phyloP scores from a whole-genome alignment of 2,888 invertebrate genomes.

The Clepsis dumicolana region DNA sequence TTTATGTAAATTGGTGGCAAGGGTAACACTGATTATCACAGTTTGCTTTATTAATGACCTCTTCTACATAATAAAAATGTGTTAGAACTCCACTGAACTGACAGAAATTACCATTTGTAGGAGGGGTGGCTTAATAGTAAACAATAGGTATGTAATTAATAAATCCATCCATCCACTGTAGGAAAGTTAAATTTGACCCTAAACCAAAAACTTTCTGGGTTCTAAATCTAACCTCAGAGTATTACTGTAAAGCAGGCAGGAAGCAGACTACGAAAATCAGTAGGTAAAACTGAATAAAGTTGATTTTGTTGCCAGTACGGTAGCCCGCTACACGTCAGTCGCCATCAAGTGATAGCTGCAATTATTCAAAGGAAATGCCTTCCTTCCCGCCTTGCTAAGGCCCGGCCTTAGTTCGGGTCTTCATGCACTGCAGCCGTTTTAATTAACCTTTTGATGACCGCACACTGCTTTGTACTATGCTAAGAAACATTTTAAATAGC shows the following conservation, averaged over 20 bases:
- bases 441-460: neutral
- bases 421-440: neutral
- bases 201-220: neutral
- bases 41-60: no score
- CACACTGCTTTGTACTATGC: neutral
- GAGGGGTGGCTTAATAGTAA: no score
- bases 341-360: slow-evolving; percentile 66
- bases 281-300: slow-evolving; percentile 30
- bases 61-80: no score
- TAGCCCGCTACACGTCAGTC: slow-evolving; percentile 53
- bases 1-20: neutral
- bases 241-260: neutral
- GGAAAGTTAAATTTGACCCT: neutral
- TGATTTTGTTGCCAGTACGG: slow-evolving; percentile 50
- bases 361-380: slow-evolving; percentile 69
- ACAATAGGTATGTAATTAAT: neutral
- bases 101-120: neutral
- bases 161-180: neutral
- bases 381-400: slow-evolving; percentile 45
- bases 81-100: neutral
- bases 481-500: neutral
- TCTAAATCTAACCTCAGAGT: neutral
- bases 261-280: neutral
- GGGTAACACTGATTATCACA: neutral
- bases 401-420: neutral